Evolutionary conservation across 2,888 invertebrate species (phyloP).

Genomic region (Agriopis marginaria): DNA sequence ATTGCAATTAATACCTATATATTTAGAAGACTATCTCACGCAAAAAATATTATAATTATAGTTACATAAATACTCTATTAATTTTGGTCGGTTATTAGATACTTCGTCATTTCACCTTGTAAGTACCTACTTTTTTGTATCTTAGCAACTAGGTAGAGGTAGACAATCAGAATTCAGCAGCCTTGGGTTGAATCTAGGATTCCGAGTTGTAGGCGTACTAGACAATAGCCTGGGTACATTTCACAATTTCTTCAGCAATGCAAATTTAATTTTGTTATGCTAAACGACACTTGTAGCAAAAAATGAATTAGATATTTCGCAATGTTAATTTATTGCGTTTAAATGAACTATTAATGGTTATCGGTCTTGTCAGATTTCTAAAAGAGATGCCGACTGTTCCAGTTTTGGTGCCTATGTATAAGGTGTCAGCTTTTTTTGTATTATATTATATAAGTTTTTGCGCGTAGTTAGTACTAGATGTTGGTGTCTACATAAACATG

Average conservation of each 20-base stretch:
- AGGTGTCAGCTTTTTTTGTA: no score
- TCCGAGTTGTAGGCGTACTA: constrained; percentile 20
- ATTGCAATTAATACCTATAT: no score
- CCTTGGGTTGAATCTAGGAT: constrained; percentile 32
- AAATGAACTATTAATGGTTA: not conserved
- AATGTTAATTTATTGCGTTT: constrained; percentile 2
- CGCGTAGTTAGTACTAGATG: no score
- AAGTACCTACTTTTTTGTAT: constrained; percentile 6
- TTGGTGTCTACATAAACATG: no score
- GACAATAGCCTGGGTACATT: constrained; percentile 36
- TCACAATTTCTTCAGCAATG: constrained; percentile 42
- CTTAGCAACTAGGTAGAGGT: constrained; percentile 5
- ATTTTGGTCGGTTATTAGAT: constrained; percentile 20
- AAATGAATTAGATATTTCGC: constrained; percentile 20
- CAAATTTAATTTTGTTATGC: constrained; percentile 41
- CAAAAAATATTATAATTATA: not conserved
- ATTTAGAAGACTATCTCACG: not conserved
- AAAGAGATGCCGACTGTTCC: not conserved
- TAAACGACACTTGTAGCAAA: constrained; percentile 34
- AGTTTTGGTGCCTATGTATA: no score
- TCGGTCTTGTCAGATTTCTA: not conserved
- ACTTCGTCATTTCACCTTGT: constrained; percentile 21
- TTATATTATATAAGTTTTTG: no score
- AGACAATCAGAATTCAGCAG: constrained; percentile 17
- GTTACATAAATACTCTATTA: constrained; percentile 4